A percentile compares a stretch with the other conserved stretches of the same genome.
Conservation (phyloP, 2,113 vertebrate genomes). For the Tinamus guttatus region DNA sequence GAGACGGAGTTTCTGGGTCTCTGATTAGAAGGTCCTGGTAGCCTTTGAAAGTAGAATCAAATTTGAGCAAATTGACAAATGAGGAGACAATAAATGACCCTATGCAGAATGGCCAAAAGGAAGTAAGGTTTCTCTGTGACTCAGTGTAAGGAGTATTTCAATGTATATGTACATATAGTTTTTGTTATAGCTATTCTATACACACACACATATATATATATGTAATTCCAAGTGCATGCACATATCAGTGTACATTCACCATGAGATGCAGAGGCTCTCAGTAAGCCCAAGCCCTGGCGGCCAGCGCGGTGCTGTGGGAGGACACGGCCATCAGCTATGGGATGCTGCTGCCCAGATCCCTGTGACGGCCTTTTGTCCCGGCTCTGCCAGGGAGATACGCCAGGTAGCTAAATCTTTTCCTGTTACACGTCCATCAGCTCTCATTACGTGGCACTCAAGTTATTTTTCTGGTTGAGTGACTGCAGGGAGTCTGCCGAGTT, state of each 20-base stretch:
- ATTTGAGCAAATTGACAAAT: background rate
- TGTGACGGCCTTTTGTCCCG: background rate
- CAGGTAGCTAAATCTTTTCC: slow-evolving; percentile 29
- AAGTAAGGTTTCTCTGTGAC: background rate
- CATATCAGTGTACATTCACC: background rate
- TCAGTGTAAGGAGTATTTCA: background rate
- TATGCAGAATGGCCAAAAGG: background rate
- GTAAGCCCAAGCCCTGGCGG: background rate
- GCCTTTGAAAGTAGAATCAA: background rate
- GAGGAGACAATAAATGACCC: background rate
- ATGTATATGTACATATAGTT: background rate
- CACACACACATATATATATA: no score
- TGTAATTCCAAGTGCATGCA: background rate
- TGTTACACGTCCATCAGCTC: background rate
- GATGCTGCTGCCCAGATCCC: background rate
- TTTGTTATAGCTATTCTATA: background rate
- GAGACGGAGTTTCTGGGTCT: background rate
- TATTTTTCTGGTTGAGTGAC: background rate
- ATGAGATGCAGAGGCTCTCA: background rate
- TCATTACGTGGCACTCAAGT: slow-evolving; percentile 10
- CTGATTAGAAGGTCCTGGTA: background rate
- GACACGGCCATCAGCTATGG: background rate
- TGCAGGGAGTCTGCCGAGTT: background rate
- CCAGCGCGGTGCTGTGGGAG: accelerated
- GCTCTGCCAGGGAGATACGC: background rate